phyloP scores from a whole-genome alignment of 1,140 invertebrate species.

The Sinonovacula constricta region DNA sequence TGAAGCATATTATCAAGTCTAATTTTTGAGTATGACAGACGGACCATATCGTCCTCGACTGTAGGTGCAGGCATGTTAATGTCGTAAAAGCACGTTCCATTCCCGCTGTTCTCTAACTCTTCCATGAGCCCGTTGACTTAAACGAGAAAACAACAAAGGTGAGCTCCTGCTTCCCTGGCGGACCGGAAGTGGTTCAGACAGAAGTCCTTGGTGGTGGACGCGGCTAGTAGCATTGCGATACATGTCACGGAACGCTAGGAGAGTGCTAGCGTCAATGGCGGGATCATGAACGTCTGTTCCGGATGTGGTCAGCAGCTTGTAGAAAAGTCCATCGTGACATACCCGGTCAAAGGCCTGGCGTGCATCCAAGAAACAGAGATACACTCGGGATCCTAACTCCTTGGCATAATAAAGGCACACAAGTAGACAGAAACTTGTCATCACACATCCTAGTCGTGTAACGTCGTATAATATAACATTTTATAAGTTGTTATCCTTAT shows the following conservation, averaged over 20 bases:
- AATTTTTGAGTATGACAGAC: neutral
- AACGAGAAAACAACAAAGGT: neutral
- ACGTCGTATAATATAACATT: too few relatives aligned
- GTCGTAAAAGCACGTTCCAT: neutral
- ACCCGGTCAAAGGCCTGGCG: too few relatives aligned
- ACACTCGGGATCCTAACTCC: too few relatives aligned
- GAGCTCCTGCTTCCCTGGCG: constrained; percentile 21
- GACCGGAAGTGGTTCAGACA: neutral
- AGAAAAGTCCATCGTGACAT: too few relatives aligned
- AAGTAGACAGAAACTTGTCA: too few relatives aligned
- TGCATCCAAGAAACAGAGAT: too few relatives aligned
- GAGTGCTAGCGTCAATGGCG: neutral
- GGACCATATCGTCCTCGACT: constrained; percentile 23
- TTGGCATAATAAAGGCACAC: too few relatives aligned
- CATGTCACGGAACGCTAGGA: neutral
- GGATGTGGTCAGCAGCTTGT: too few relatives aligned
- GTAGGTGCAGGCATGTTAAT: neutral
- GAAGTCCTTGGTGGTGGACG: neutral
- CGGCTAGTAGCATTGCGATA: neutral
- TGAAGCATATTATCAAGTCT: constrained; percentile 4
- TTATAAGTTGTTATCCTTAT: too few relatives aligned
- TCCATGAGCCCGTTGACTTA: constrained; percentile 6
- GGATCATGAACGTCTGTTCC: too few relatives aligned
- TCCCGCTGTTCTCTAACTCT: neutral
- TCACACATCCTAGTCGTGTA: too few relatives aligned